A percentile compares a stretch with the other conserved stretches of the same genome.
These are phyloP conservation scores for Plagiodera versicolora DNA, from an alignment of 2,888 invertebrate species.

Conservation along the genomic window DNA sequence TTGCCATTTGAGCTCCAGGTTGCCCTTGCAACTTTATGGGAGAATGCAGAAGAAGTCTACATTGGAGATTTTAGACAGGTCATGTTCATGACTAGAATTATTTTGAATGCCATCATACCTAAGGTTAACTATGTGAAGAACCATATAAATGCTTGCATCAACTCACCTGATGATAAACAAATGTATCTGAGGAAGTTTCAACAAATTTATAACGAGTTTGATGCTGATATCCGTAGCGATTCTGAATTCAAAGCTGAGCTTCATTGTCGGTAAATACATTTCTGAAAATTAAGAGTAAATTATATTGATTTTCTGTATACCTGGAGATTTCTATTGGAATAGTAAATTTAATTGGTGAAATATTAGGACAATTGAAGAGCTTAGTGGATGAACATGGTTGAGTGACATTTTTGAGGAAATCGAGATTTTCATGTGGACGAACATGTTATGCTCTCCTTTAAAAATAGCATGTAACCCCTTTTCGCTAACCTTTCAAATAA, in stretches of 20 bases:
- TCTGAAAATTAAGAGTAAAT: too few relatives aligned
- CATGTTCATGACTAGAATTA: constrained; percentile 61
- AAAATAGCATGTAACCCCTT: too few relatives aligned
- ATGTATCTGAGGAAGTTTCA: constrained; percentile 62
- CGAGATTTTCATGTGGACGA: too few relatives aligned
- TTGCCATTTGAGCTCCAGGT: constrained; percentile 43
- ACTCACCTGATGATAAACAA: constrained; percentile 62
- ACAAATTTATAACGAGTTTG: constrained; percentile 62
- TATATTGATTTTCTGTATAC: too few relatives aligned
- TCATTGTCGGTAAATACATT: constrained; percentile 51
- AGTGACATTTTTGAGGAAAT: too few relatives aligned
- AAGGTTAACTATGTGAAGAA: constrained; percentile 60
- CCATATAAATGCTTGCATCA: constrained; percentile 60
- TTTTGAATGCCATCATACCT: constrained; percentile 60
- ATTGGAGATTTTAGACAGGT: constrained; percentile 58
- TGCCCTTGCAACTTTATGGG: constrained; percentile 54
- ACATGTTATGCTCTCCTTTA: too few relatives aligned
- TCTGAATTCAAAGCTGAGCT: constrained; percentile 64
- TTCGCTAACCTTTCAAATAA: too few relatives aligned
- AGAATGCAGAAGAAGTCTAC: constrained; percentile 53
- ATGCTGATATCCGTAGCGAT: constrained; percentile 61
- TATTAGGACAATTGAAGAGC: too few relatives aligned
- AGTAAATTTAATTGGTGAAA: too few relatives aligned
- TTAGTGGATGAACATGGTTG: too few relatives aligned
- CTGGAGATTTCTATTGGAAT: too few relatives aligned